phyloP scores from a whole-genome alignment of 2,113 vertebrate species.

The Triplophysa tibetana region DNA sequence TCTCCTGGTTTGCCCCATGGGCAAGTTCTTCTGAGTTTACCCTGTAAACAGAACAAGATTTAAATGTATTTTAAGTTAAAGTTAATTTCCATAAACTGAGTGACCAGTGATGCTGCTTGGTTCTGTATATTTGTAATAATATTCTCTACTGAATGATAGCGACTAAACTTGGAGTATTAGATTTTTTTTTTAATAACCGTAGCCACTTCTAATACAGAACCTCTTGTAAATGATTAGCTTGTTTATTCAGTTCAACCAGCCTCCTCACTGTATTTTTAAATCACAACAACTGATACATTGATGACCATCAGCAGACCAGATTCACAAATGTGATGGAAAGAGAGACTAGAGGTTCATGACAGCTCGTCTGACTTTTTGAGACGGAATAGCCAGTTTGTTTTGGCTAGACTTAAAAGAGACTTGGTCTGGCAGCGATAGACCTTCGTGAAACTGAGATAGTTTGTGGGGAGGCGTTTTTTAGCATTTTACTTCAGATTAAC shows the following conservation, averaged over 20 bases:
- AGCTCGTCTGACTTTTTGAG: constrained; percentile 59
- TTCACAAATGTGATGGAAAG: constrained; percentile 55
- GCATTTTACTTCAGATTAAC: constrained; percentile 60
- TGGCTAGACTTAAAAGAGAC: constrained; percentile 64
- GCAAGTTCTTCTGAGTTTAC: constrained; percentile 5
- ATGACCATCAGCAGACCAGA: constrained; percentile 55
- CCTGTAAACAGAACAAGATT: not conserved
- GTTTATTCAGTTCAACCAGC: constrained; percentile 18
- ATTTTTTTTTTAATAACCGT: too few species aligned
- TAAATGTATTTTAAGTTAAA: not conserved
- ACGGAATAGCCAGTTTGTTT: constrained; percentile 67
- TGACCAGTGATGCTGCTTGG: not conserved
- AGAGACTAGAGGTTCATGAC: constrained; percentile 52
- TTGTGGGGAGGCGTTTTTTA: constrained; percentile 50
- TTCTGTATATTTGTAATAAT: too few species aligned
- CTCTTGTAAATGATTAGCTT: constrained; percentile 11
- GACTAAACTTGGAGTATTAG: too few species aligned
- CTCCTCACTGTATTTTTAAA: constrained; percentile 53
- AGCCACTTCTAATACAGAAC: not conserved
- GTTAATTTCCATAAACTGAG: not conserved
- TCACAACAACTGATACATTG: constrained; percentile 52
- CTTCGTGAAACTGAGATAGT: constrained; percentile 57
- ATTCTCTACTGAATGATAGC: not conserved
- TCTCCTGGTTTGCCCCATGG: constrained; percentile 27
- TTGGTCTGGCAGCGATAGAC: constrained; percentile 49